Percentiles rank a stretch among this genome's conserved stretches.
Conservation (phyloP, 2,797 vertebrate genomes). For the Neosalanx taihuensis region DNA sequence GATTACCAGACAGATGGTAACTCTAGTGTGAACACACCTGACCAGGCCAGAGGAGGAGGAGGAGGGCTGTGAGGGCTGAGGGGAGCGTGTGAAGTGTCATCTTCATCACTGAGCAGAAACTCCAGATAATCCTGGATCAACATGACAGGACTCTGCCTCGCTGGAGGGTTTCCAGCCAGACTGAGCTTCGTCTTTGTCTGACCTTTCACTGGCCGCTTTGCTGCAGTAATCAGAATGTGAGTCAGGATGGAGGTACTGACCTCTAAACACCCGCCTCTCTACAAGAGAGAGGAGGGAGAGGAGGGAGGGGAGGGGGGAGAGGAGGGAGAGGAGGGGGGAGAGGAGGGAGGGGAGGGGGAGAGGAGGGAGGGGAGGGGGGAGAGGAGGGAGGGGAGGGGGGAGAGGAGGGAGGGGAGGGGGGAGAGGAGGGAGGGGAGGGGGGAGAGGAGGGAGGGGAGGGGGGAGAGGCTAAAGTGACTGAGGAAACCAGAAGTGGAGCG, state of each 20-base stretch:
- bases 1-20: neutral
- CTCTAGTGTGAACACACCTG: neutral
- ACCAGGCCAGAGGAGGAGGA: neutral
- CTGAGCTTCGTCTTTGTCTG: slow-evolving; percentile 5
- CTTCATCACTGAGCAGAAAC: slow-evolving; percentile 24
- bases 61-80: neutral
- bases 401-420: no score
- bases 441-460: neutral
- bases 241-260: slow-evolving; percentile 6
- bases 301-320: neutral
- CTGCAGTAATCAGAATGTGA: slow-evolving; percentile 9
- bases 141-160: slow-evolving; percentile 36
- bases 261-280: slow-evolving; percentile 9
- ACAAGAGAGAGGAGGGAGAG: neutral
- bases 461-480: neutral
- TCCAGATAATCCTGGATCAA: slow-evolving; percentile 36
- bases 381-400: neutral
- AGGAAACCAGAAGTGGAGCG: slow-evolving; percentile 7
- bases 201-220: slow-evolving; percentile 5
- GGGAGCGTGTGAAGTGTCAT: neutral
- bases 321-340: neutral
- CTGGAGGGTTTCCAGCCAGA: slow-evolving; percentile 12
- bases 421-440: neutral
- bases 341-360: neutral
- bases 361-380: no score